phyloP scores from a whole-genome alignment of 2,888 invertebrate genomes.

The Zeuzera pyrina region DNA sequence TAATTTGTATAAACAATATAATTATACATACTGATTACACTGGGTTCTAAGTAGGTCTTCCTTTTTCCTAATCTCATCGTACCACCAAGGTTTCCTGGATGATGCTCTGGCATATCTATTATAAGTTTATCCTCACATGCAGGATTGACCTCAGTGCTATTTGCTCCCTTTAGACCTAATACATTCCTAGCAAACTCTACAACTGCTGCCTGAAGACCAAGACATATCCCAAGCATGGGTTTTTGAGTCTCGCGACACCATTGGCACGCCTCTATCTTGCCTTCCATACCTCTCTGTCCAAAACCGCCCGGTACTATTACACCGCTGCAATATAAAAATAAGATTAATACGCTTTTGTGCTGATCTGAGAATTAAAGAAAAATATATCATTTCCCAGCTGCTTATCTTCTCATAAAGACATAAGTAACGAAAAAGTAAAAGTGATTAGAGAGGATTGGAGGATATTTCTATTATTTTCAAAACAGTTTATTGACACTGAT shows the following conservation, averaged over 20 bases:
- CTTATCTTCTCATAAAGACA: too few relatives aligned
- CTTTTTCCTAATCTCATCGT: slow-evolving; percentile 98
- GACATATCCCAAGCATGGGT: slow-evolving; percentile 96
- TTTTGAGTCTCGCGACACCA: slow-evolving; percentile 94
- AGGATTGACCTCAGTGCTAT: slow-evolving; percentile 88
- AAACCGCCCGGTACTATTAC: slow-evolving; percentile 98
- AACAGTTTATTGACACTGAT: too few relatives aligned
- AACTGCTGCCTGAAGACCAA: slow-evolving; percentile 98
- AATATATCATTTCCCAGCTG: too few relatives aligned
- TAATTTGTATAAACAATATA: not conserved
- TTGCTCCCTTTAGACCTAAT: slow-evolving; percentile 82
- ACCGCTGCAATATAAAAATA: slow-evolving; percentile 78
- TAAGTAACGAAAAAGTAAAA: too few relatives aligned
- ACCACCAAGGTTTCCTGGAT: slow-evolving; percentile 93
- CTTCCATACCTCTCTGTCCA: slow-evolving; percentile 95
- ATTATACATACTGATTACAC: slow-evolving; percentile 74
- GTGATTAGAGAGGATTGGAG: too few relatives aligned
- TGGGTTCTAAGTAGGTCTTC: slow-evolving; percentile 83
- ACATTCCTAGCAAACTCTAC: slow-evolving; percentile 95
- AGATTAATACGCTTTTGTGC: too few relatives aligned
- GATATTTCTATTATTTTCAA: too few relatives aligned
- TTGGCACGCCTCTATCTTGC: slow-evolving; percentile 93
- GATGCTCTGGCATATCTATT: slow-evolving; percentile 99
- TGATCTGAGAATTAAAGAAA: too few relatives aligned
- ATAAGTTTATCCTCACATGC: slow-evolving; percentile 85